phyloP scores from a whole-genome alignment of 2,797 vertebrate species.

The Sarcoramphus papa region DNA sequence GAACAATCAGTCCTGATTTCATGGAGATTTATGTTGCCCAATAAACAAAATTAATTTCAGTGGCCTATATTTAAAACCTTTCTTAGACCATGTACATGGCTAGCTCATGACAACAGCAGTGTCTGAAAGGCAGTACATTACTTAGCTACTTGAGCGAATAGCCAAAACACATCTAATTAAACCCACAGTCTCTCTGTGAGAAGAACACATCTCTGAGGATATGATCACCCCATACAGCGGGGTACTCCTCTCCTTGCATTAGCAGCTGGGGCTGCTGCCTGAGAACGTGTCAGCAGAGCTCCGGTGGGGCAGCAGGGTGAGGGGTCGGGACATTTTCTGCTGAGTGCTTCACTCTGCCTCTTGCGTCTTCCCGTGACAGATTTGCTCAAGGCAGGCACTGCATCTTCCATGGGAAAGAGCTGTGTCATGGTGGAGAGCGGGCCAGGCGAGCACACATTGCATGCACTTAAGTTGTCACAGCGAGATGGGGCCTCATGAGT shows the following conservation, averaged over 20 bases:
- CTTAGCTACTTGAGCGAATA: neutral
- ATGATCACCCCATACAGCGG: rapidly evolving
- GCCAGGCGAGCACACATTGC: neutral
- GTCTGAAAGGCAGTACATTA: neutral
- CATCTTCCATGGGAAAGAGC: neutral
- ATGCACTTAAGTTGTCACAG: neutral
- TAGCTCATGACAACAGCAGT: neutral
- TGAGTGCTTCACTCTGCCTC: neutral
- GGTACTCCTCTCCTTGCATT: neutral
- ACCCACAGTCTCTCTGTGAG: neutral
- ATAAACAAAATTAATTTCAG: neutral
- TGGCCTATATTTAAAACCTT: neutral
- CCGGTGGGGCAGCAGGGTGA: rapidly evolving
- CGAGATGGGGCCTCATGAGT: rapidly evolving
- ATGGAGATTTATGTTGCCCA: neutral
- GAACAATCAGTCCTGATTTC: neutral
- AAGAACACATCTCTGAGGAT: neutral
- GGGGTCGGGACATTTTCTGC: neutral
- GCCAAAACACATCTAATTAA: neutral
- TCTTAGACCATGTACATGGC: neutral
- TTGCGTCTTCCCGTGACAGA: neutral
- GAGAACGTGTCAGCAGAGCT: neutral
- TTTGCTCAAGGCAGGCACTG: neutral
- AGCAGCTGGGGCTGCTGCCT: neutral
- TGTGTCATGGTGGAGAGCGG: neutral